Base-by-base conservation (phyloP, 2,888 invertebrate species). In the Uloborus plumipes region DNA sequence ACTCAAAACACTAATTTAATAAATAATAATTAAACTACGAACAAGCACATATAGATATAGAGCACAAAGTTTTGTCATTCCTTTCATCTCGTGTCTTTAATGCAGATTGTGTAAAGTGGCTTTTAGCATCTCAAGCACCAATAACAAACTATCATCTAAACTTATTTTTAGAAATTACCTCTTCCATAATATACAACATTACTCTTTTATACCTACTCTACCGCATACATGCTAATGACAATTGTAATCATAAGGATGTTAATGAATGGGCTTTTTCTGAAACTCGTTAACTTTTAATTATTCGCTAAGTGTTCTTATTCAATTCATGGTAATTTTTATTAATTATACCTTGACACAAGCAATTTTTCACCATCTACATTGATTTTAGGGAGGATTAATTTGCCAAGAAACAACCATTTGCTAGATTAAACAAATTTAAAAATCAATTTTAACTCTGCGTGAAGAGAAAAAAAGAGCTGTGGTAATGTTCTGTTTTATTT, bases 261-360 rank as follows among this genome's bases (percentile, higher is more conserved):
- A 67, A 75, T 75, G 67, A 75, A 75, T 59, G 67, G 22, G 22
- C 64, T 75, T 75, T 67, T 74, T 75, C 26, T 61, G 31, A 53
- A 55, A 53, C 50, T 67, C 66, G 67, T 67, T 75, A 75, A 75
- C 67, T 67, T 75, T 75, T 75, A 66, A 67, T 67, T 75, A 26
- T 50, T 58, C 59, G 55, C 67, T 67, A 67, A 75, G 26, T 67
- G 67, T 59, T 59, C 39, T 59, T 39, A 67, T 59, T 59, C 55
- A 20, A 50, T 49, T 66, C 18, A 26, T 20, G 6, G 59, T 67
- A 59, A 58, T 67, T 65, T 75, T 75, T 67, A 74, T 75, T 74
- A 74, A 74, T 74, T 67, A 75, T 58, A 16, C 18, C 26, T 49
- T 11, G 50, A 14, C 58, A 61, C 22, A 49, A 47, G 53, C 53